Evolutionary conservation across 2,888 invertebrate genomes (phyloP), one percentile per base, ranked within the genome.

Genomic region (Xanthorhoe designata): DNA sequence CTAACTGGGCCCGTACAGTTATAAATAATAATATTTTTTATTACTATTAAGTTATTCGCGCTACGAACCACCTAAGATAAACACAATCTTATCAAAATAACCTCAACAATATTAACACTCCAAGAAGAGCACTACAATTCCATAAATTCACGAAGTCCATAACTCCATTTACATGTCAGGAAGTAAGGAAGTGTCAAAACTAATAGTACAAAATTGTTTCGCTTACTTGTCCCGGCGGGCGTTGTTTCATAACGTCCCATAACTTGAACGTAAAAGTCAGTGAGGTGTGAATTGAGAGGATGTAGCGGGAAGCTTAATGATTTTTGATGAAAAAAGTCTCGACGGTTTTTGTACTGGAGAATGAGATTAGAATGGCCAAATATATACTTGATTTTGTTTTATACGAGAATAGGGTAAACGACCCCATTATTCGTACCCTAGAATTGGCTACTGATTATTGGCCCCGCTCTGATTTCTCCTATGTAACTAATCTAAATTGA

Each of bases 121-220:
- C 13, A 35, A 24, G 32, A 2, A 42, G 38, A 42, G 13, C 38
- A 42, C 38, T 10, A 42, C 38, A 49, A 60, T 54, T 57, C 15
- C 61, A 13, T 66, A 68, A 42, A 59, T 67, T 70, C 66, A 56
- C 32, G 51, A 70, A 61, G 68, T 55, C 74, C 73, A 75, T 73
- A 72, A 78, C 77, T 76, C 73, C 64, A 72, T 76, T 59, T 55
- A 55, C 50, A 54, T 75, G 79, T 75, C 75, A 73, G 77, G 78
- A 84, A 86, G 81, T 84, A 83, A 80, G 79, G 69, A 84, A 85
- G 84, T 89, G 86, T 87, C 88, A 88, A 85, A 89, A 87, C 87
- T 87, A 70, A 86, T 81, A 76, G 82, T 71, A 72, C 76, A 76
- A 84, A 87, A 88, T 85, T 85, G 86, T 89, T 86, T 83, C 75